Base-by-base conservation (phyloP, 2,888 invertebrate species). In the Drosophila dives region DNA sequence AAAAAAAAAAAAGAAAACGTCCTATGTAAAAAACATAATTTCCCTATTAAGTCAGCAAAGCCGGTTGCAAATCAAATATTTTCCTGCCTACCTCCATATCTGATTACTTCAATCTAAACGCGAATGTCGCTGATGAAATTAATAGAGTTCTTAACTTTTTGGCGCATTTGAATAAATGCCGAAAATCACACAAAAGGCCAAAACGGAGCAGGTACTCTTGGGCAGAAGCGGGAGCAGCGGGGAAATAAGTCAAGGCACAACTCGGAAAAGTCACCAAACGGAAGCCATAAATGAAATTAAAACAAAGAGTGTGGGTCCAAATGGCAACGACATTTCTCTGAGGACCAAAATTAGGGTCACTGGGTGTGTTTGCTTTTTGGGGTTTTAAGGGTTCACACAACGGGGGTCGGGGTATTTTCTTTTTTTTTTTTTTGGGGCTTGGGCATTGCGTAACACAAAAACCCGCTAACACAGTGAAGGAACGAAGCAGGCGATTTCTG, bases 321-420 rank as follows among this genome's bases (percentile, higher is more conserved):
- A n/a, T 63, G 88, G 59, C 86, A 75, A 63, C 67, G 81, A 81
- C 78, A 83, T 81, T 84, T 89, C 90, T 83, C 90, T 72, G 81
- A 89, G 84, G 84, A 85, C 90, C 76, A 89, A 91, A 92, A 91
- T 91, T 91, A 91, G 90, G 91, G 92, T 91, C 92, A 91, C 90
- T 92, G 89, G 92, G 92, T 90, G 92, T 89, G 92, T 89, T 75
- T 80, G 77, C 80, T 83, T 75, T 83, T 84, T 34, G 34, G 76
- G 65, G 63, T 29, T 54, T 49, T 48, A 42, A 59, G 64, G 70
- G 70, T 56, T 66, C 38, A 23, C 32, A 55, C 50, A 53, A 15
- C 20, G 49, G 33, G 34, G 49, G 32, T 55, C n/a, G 20, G 29
- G 29, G n/a, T 8, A 12, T 12, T n/a, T 15, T 10, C 23, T 29